Evolutionary conservation across 2,888 invertebrate genomes (phyloP).

Genomic region (Agrotis clavis): DNA sequence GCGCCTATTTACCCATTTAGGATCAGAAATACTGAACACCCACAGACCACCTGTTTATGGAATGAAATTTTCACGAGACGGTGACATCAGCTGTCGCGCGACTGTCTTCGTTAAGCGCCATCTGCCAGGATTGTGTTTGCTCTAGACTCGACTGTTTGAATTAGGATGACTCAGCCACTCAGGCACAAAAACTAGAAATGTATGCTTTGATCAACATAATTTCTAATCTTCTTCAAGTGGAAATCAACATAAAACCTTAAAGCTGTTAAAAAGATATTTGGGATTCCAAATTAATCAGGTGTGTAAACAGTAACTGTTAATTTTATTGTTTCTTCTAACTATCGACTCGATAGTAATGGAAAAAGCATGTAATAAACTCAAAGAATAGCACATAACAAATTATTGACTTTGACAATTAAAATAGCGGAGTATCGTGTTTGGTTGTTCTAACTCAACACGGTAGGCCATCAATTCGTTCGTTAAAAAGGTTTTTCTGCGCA

Average conservation of each 20-base stretch:
- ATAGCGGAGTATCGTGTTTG: constrained; percentile 46
- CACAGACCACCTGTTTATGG: constrained; percentile 86
- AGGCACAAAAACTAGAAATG: neutral
- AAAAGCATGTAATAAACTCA: constrained; percentile 46
- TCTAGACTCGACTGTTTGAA: constrained; percentile 58
- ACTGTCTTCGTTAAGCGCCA: constrained; percentile 59
- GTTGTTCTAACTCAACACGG: constrained; percentile 67
- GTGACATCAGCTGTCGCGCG: constrained; percentile 77
- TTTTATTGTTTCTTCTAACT: constrained; percentile 4
- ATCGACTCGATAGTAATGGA: neutral
- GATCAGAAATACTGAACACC: constrained; percentile 82
- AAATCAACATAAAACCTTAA: neutral
- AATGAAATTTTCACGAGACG: constrained; percentile 74
- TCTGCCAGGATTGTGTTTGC: constrained; percentile 61
- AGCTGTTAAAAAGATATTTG: constrained; percentile 3
- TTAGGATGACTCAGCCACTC: constrained; percentile 40
- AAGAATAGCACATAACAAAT: constrained; percentile 59
- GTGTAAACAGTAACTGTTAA: constrained; percentile 2
- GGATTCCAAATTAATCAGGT: constrained; percentile 6
- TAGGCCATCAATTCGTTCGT: constrained; percentile 62
- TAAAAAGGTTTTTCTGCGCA: constrained; percentile 66
- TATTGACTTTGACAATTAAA: constrained; percentile 56
- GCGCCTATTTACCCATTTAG: constrained; percentile 88
- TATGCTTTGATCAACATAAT: neutral
- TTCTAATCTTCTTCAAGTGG: neutral